Percentiles rank a stretch among this genome's conserved stretches.
These are phyloP conservation scores for Alosa sapidissima DNA, from an alignment of 2,797 vertebrate genomes.

Conservation along the genomic window DNA sequence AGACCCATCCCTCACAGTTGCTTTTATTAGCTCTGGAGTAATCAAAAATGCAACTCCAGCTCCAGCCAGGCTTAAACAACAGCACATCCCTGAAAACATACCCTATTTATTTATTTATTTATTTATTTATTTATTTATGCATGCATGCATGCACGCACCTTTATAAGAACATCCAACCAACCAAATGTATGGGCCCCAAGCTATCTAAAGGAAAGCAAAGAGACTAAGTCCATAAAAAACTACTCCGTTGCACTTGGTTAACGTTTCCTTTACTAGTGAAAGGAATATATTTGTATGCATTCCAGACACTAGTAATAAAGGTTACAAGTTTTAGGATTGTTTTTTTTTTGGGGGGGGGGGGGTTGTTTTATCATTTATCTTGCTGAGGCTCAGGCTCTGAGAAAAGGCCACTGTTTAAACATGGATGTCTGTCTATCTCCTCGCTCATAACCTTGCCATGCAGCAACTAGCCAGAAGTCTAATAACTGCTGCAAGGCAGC, in stretches of 20 bases:
- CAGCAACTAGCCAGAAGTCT: background rate
- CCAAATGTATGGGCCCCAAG: background rate
- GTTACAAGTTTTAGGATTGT: background rate
- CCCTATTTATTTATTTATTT: conserved; percentile 3
- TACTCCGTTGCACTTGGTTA: background rate
- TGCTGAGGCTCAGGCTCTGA: background rate
- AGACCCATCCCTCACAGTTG: background rate
- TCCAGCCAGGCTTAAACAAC: conserved; percentile 32
- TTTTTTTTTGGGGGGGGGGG: background rate
- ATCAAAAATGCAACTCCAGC: conserved; percentile 36
- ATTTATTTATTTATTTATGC: background rate
- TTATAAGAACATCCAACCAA: background rate
- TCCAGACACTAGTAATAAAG: background rate
- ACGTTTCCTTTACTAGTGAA: background rate
- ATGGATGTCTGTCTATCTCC: background rate
- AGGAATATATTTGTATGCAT: background rate
- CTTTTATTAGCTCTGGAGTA: conserved; percentile 38
- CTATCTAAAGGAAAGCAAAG: background rate
- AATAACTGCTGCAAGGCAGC: background rate
- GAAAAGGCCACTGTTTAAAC: background rate
- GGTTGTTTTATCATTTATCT: background rate
- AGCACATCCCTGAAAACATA: background rate
- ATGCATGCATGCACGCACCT: too few relatives aligned
- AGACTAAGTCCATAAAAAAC: background rate
- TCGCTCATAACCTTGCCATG: background rate